Percentiles rank a stretch among this genome's conserved stretches.
Conservation (phyloP, 2,113 vertebrate genomes). For the Antigone vipio region DNA sequence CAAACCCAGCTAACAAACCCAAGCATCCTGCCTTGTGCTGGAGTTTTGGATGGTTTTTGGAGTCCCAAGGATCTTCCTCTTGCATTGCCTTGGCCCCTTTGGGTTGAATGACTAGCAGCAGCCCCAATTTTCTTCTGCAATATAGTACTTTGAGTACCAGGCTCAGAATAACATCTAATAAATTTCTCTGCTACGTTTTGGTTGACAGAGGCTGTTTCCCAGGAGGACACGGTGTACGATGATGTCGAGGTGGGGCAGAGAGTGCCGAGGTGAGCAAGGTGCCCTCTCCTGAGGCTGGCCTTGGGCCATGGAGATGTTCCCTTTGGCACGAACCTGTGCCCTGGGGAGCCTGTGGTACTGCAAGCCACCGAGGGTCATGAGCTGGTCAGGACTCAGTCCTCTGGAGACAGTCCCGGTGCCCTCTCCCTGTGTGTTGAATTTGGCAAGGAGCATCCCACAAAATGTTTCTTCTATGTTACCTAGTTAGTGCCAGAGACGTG, state of each 20-base stretch:
- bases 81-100: background rate
- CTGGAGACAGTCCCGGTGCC: background rate
- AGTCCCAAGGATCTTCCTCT: background rate
- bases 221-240: slow-evolving; percentile 46
- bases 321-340: background rate
- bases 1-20: background rate
- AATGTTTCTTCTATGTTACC: background rate
- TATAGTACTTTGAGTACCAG: background rate
- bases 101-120: accelerated
- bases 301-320: background rate
- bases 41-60: background rate
- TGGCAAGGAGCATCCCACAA: background rate
- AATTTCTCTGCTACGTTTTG: background rate
- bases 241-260: slow-evolving; percentile 7
- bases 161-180: background rate
- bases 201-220: slow-evolving; percentile 40
- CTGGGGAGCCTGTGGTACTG: background rate
- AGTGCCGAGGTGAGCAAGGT: slow-evolving; percentile 58
- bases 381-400: background rate
- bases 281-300: background rate
- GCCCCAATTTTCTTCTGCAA: background rate
- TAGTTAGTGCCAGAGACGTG: background rate
- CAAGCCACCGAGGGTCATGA: background rate
- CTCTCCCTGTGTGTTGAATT: background rate
- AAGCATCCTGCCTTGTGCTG: background rate